phyloP scores from a whole-genome alignment of 2,113 vertebrate species.

The Silurus meridionalis region DNA sequence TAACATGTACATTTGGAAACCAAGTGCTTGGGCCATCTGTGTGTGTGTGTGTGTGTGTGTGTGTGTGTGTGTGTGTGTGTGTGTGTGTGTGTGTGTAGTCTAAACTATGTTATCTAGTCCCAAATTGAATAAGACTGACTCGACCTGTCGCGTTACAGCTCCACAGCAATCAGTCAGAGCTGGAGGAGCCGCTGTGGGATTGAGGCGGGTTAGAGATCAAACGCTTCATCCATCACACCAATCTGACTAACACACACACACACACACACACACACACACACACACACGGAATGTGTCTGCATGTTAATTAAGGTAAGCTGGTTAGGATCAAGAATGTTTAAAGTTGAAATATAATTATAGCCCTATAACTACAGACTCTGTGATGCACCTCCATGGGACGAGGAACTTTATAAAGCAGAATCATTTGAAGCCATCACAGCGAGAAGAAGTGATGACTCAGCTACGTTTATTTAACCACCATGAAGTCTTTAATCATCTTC shows the following conservation, averaged over 20 bases:
- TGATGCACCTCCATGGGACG: too few species aligned
- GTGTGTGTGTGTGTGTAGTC: conserved; percentile 1
- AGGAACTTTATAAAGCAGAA: too few species aligned
- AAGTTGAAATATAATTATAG: too few species aligned
- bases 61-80: neutral
- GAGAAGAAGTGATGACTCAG: neutral
- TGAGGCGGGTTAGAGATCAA: conserved; percentile 17
- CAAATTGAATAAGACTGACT: conserved; percentile 51
- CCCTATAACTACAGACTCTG: too few species aligned
- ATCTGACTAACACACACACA: conserved; percentile 15
- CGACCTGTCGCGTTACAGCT: conserved; percentile 11
- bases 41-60: neutral
- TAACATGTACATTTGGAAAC: neutral
- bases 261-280: neutral
- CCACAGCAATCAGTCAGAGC: conserved; percentile 38
- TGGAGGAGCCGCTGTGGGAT: conserved; percentile 5
- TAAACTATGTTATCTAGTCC: conserved; percentile 43
- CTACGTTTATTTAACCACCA: neutral
- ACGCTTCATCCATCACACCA: conserved; percentile 25
- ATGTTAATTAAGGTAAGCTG: too few species aligned
- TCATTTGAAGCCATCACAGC: neutral
- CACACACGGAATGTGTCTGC: neutral
- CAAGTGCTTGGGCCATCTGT: neutral
- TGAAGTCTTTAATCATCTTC: neutral
- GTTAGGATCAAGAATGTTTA: too few species aligned